Evolutionary conservation across 2,797 vertebrate genomes (phyloP).

Genomic region (Pangasius macronema): DNA sequence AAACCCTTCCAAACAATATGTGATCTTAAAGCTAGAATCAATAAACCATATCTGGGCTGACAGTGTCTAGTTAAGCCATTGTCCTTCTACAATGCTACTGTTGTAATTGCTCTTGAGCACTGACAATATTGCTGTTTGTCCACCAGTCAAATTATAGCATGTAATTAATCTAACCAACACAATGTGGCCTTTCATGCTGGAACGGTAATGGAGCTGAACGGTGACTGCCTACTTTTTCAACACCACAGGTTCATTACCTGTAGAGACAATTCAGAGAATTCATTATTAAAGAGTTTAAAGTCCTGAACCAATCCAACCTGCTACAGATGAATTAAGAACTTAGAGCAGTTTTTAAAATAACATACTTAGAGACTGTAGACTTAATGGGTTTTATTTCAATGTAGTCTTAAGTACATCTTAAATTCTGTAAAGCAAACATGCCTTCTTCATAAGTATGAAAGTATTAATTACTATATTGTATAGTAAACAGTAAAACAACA

Average conservation of each 20-base stretch:
- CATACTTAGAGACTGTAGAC: not conserved
- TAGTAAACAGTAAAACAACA: not conserved
- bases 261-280: slow-evolving; percentile 8
- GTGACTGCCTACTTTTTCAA: not conserved
- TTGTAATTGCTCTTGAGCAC: slow-evolving; percentile 55
- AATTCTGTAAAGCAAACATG: not conserved
- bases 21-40: slow-evolving; percentile 37
- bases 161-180: slow-evolving; percentile 58
- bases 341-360: not conserved
- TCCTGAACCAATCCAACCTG: not conserved
- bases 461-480: not conserved
- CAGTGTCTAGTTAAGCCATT: slow-evolving; percentile 53
- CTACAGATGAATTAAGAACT: not conserved
- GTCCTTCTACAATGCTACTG: slow-evolving; percentile 44
- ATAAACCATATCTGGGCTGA: slow-evolving; percentile 13
- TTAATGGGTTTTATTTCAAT: not conserved
- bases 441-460: too few species aligned
- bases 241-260: slow-evolving; percentile 3
- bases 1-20: not conserved
- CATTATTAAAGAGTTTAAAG: slow-evolving; percentile 8
- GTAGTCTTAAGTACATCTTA: not conserved
- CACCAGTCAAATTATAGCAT: slow-evolving; percentile 52
- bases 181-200: slow-evolving; percentile 49
- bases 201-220: slow-evolving; percentile 9
- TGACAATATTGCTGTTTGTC: slow-evolving; percentile 49